Conservation (phyloP, 2,797 vertebrate genomes). For the Mallotus villosus region DNA sequence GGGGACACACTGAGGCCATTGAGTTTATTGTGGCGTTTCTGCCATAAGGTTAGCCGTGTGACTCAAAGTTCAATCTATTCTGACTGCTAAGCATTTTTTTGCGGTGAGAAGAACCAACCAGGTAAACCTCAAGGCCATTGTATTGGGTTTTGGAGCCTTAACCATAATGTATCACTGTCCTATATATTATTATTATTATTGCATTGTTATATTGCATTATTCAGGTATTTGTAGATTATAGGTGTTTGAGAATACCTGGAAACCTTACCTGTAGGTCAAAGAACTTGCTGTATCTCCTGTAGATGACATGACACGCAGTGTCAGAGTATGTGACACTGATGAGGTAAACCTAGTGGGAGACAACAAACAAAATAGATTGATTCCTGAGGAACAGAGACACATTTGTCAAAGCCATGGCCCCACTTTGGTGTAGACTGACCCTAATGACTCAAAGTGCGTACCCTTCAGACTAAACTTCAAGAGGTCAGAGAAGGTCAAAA, state of each 20-base stretch:
- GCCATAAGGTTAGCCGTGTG: conserved; percentile 9
- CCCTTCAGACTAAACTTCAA: conserved; percentile 48
- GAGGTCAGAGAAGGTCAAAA: conserved; percentile 54
- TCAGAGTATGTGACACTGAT: conserved; percentile 98
- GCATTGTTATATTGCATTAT: neutral
- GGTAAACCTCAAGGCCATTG: conserved; percentile 4
- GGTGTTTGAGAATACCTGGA: neutral
- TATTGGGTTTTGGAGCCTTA: neutral
- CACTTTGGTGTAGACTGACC: conserved; percentile 26
- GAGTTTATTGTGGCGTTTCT: conserved; percentile 59
- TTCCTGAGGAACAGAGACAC: conserved; percentile 39
- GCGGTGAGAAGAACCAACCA: conserved; percentile 11
- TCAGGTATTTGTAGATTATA: neutral
- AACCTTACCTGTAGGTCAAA: conserved; percentile 94
- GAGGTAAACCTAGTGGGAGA: conserved; percentile 89
- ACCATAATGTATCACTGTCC: neutral
- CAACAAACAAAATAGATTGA: conserved; percentile 44
- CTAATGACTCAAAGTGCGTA: conserved; percentile 52
- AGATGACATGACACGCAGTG: conserved; percentile 91
- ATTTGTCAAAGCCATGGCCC: conserved; percentile 47
- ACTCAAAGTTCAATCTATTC: conserved; percentile 45
- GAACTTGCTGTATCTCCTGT: conserved; percentile 99
- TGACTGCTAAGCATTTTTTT: conserved; percentile 11
- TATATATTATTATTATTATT: neutral
- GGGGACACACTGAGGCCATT: conserved; percentile 78